Evolutionary conservation across 2,113 vertebrate species (phyloP).

Genomic region (Cyanoramphus novaezelandiae): DNA sequence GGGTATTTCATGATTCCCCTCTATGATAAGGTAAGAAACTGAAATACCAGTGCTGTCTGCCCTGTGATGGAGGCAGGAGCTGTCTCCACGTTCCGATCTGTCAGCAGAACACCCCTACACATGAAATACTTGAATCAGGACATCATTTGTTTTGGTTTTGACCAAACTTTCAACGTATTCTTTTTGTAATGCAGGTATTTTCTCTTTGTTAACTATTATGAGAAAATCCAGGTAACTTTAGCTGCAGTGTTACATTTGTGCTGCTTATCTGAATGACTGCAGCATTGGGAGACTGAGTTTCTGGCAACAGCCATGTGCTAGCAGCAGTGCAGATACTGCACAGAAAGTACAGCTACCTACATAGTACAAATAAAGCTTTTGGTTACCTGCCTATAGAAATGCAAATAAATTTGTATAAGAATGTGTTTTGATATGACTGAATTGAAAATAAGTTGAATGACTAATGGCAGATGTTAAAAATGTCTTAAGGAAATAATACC

Average conservation of each 20-base stretch:
- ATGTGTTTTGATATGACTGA: not conserved
- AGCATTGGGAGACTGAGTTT: not conserved
- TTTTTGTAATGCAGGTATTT: not conserved
- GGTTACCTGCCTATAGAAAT: not conserved
- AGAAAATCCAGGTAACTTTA: not conserved
- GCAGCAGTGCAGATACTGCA: not conserved
- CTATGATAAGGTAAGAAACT: conserved; percentile 91
- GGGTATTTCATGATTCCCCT: conserved; percentile 99
- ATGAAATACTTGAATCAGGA: rapidly evolving
- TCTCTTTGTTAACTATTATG: not conserved
- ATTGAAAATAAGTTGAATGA: not conserved
- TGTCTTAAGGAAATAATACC: not conserved
- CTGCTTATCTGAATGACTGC: not conserved
- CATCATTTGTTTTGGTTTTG: not conserved
- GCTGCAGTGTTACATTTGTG: not conserved
- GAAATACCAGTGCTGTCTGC: rapidly evolving
- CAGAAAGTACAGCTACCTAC: not conserved
- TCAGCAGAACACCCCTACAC: rapidly evolving
- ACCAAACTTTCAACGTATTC: not conserved
- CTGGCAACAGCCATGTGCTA: not conserved
- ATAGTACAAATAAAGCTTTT: not conserved
- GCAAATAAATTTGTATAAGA: not conserved
- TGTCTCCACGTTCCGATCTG: rapidly evolving
- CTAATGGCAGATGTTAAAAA: not conserved
- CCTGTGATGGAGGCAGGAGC: not conserved